These are phyloP conservation scores for Eupithecia subumbrata DNA, from an alignment of 2,888 invertebrate species.

Conservation along the genomic window DNA sequence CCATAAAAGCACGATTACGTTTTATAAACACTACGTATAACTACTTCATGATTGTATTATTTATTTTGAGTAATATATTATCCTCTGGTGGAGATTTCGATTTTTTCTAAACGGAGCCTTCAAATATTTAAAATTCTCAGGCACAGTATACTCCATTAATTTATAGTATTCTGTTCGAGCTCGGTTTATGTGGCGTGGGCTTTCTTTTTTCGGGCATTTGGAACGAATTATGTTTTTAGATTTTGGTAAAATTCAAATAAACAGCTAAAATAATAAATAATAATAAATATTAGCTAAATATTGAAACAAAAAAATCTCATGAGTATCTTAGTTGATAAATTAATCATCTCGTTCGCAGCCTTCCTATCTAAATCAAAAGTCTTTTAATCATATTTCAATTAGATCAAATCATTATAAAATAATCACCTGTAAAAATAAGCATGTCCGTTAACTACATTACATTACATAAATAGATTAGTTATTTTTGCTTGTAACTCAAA, in stretches of 20 bases:
- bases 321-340: no score
- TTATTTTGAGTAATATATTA: conserved; percentile 84
- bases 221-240: neutral
- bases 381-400: neutral
- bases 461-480: neutral
- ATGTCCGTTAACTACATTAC: neutral
- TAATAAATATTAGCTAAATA: no score
- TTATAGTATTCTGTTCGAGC: conserved; percentile 71
- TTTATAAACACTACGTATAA: conserved; percentile 84
- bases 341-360: no score
- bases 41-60: conserved; percentile 83
- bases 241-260: neutral
- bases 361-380: neutral
- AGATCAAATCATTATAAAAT: neutral
- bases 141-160: conserved; percentile 80
- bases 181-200: conserved; percentile 57
- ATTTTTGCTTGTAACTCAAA: no score
- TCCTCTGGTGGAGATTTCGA: conserved; percentile 73
- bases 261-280: neutral
- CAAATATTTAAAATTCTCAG: conserved; percentile 83
- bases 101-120: conserved; percentile 80
- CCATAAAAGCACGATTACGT: conserved; percentile 81
- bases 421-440: neutral
- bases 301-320: no score
- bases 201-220: conserved; percentile 19